phyloP scores from a whole-genome alignment of 1,140 invertebrate genomes.

The Habropoda laboriosa region DNA sequence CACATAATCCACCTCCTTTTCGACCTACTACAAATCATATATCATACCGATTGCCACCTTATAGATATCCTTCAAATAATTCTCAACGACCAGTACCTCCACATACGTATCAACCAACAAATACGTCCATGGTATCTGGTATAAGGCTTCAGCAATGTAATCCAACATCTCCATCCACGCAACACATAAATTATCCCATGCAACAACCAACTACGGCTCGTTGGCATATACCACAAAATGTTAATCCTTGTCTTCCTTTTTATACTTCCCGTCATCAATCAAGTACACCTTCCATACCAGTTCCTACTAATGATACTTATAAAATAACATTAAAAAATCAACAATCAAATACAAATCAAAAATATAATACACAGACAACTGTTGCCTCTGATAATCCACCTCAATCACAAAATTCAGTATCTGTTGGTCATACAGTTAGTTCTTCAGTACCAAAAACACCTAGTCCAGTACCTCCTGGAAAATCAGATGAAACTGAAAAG shows the following conservation, averaged over 20 bases:
- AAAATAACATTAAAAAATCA: slow-evolving; percentile 85
- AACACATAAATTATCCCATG: slow-evolving; percentile 65
- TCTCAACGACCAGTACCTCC: slow-evolving; percentile 66
- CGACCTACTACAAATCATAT: slow-evolving; percentile 70
- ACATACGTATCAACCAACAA: slow-evolving; percentile 71
- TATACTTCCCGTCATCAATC: slow-evolving; percentile 61
- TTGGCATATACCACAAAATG: slow-evolving; percentile 80
- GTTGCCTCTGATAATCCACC: slow-evolving; percentile 48
- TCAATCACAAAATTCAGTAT: slow-evolving; percentile 57
- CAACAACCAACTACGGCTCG: slow-evolving; percentile 67
- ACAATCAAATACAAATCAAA: slow-evolving; percentile 68
- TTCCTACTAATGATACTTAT: slow-evolving; percentile 83
- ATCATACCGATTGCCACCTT: slow-evolving; percentile 76
- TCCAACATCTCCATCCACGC: slow-evolving; percentile 62
- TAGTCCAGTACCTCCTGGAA: slow-evolving; percentile 83
- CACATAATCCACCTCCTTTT: slow-evolving; percentile 76
- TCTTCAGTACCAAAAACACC: slow-evolving; percentile 92
- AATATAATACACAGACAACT: slow-evolving; percentile 68
- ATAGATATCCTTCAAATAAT: slow-evolving; percentile 72
- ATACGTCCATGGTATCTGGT: slow-evolving; percentile 68
- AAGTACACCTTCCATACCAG: slow-evolving; percentile 63
- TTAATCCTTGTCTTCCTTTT: slow-evolving; percentile 69
- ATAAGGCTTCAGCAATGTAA: slow-evolving; percentile 74
- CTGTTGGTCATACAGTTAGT: slow-evolving; percentile 83
- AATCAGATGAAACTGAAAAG: slow-evolving; percentile 82